Evolutionary conservation across 2,113 vertebrate genomes (phyloP).

Genomic region (Macrotis lagotis): DNA sequence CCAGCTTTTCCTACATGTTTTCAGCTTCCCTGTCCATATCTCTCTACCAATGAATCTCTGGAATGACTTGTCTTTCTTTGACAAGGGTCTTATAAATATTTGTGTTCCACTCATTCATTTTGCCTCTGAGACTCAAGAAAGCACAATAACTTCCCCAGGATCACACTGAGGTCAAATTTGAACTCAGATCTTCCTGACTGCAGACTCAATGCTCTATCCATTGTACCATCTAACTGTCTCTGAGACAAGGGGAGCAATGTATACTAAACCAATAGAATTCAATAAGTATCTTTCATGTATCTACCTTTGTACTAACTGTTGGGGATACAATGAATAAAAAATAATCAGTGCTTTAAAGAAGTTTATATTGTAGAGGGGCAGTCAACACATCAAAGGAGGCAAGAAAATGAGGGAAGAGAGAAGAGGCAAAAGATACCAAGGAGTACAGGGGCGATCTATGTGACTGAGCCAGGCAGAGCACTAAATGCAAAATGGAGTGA

Average conservation of each 20-base stretch:
- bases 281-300: background rate
- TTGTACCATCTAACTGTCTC: background rate
- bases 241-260: background rate
- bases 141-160: background rate
- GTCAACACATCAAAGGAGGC: background rate
- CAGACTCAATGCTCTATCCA: background rate
- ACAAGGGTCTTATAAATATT: background rate
- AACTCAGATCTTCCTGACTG: background rate
- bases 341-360: background rate
- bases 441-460: background rate
- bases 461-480: background rate
- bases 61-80: background rate
- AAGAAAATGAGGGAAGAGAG: background rate
- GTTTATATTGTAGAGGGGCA: background rate
- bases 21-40: background rate
- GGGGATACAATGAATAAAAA: background rate
- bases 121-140: background rate
- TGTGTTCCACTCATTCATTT: background rate
- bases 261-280: background rate
- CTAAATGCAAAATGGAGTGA: background rate
- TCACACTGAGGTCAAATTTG: background rate
- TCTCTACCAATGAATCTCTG: background rate
- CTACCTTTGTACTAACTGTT: background rate
- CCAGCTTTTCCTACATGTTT: background rate
- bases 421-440: too few species aligned